Conservation (phyloP, 2,888 invertebrate genomes). For the Eristalinus aeneus region DNA sequence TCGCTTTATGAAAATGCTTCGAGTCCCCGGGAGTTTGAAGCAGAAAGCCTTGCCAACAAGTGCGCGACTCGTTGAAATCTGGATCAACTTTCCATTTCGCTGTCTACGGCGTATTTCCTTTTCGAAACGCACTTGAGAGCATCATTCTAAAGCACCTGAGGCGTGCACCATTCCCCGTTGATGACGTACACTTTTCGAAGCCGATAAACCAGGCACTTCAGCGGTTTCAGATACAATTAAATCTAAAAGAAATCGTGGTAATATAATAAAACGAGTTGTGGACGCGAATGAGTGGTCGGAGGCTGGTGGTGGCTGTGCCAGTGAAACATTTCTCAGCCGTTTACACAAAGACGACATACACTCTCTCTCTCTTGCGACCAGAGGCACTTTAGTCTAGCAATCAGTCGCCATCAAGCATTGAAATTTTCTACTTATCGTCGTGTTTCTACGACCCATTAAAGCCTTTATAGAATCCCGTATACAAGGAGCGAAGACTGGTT, state of each 20-base stretch:
- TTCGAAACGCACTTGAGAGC: background rate
- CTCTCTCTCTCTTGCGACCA: background rate
- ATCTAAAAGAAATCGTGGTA: conserved; percentile 23
- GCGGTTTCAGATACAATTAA: background rate
- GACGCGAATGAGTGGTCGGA: background rate
- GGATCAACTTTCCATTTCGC: conserved; percentile 32
- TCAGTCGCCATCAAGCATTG: conserved; percentile 13
- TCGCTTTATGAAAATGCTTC: background rate
- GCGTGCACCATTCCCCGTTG: background rate
- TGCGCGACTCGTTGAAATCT: background rate
- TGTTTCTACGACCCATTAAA: conserved; percentile 15
- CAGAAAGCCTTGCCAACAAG: background rate
- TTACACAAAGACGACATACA: conserved; percentile 22
- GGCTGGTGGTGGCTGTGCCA: background rate
- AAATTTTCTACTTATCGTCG: conserved; percentile 16
- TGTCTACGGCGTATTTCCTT: background rate
- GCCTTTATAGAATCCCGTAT: background rate
- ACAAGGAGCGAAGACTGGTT: background rate
- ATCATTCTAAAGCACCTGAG: conserved; percentile 9
- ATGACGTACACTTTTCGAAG: background rate
- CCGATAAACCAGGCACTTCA: conserved; percentile 13
- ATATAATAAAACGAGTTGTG: conserved; percentile 16
- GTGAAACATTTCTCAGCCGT: conserved; percentile 31
- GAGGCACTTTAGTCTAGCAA: conserved; percentile 13
- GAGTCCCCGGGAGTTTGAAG: background rate